These are phyloP conservation scores for Drymodes brunneopygia DNA, from an alignment of 2,113 vertebrate genomes.

Conservation along the genomic window DNA sequence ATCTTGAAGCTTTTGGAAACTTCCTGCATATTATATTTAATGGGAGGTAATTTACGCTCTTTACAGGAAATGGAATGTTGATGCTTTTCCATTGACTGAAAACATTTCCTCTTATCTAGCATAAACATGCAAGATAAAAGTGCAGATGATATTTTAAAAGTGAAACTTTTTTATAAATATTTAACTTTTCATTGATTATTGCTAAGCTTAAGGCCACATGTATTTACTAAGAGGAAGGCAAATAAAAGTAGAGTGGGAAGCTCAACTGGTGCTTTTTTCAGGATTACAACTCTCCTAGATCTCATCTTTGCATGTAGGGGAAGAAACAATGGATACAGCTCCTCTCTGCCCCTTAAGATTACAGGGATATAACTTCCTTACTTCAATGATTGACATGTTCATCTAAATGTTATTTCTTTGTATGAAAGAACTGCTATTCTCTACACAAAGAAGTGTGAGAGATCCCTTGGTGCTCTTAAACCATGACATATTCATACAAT, in stretches of 20 bases:
- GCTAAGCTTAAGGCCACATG: background rate
- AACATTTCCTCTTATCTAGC: conserved; percentile 16
- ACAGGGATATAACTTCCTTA: background rate
- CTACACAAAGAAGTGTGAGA: conserved; percentile 8
- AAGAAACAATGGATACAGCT: background rate
- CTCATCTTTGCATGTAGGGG: background rate
- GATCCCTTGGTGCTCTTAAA: background rate
- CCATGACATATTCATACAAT: background rate
- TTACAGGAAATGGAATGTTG: background rate
- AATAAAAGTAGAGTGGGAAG: background rate
- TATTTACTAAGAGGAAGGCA: background rate
- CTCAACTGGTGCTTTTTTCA: background rate
- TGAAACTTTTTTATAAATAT: conserved; percentile 28
- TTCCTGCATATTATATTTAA: background rate
- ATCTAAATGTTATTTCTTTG: conserved; percentile 6
- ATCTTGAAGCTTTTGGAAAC: background rate
- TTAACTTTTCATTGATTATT: conserved; percentile 3
- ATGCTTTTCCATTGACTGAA: background rate
- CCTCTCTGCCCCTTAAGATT: background rate
- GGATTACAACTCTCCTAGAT: background rate
- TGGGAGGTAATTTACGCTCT: background rate
- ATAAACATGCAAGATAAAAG: conserved; percentile 1
- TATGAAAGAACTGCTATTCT: background rate
- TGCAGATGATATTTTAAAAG: background rate
- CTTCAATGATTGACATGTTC: background rate